Conservation (phyloP, 2,113 vertebrate genomes). For the Vireo altiloquus region DNA sequence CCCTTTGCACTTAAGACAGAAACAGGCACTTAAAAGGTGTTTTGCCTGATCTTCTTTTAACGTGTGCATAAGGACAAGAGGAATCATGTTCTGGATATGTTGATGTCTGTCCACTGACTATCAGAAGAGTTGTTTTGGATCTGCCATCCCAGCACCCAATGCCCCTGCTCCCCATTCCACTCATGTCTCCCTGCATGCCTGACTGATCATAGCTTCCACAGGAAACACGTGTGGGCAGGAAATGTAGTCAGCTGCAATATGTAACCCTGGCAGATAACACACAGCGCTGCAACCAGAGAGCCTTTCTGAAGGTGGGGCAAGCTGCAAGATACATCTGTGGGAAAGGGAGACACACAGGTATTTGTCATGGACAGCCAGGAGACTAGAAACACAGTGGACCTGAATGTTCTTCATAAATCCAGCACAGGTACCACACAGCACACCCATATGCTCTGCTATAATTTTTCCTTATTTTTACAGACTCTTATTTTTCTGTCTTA, state of each 20-base stretch:
- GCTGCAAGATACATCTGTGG: neutral
- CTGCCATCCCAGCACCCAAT: neutral
- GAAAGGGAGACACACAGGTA: neutral
- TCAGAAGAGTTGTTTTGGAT: neutral
- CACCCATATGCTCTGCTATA: neutral
- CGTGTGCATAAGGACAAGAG: neutral
- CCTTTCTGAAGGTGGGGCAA: neutral
- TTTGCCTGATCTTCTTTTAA: neutral
- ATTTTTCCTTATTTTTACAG: neutral
- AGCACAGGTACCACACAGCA: neutral
- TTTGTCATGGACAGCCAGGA: neutral
- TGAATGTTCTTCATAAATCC: neutral
- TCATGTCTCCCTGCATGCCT: neutral
- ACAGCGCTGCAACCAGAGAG: neutral
- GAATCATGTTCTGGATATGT: neutral
- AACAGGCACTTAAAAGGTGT: neutral
- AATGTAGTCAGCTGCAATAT: neutral
- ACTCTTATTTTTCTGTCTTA: neutral
- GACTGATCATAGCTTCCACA: neutral
- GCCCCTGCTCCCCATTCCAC: neutral
- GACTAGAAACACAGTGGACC: neutral
- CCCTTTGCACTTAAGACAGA: neutral
- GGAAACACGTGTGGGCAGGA: neutral
- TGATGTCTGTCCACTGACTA: neutral
- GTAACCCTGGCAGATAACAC: neutral